phyloP scores from a whole-genome alignment of 2,888 invertebrate genomes.

The Gortyna flavago region DNA sequence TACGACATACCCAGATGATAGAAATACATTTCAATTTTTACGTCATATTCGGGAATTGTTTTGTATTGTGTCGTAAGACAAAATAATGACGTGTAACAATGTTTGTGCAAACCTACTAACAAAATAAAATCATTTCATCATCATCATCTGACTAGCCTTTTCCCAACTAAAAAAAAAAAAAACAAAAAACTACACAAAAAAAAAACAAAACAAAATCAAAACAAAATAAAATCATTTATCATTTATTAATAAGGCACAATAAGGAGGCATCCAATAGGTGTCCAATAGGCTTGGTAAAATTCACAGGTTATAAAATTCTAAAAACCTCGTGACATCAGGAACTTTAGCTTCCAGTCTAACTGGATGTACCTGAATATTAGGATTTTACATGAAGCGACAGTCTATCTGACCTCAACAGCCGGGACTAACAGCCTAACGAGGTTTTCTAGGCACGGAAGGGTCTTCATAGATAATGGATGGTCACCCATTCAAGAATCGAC shows the following conservation, averaged over 20 bases:
- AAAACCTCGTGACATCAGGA: not conserved
- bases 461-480: not conserved
- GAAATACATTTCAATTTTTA: not conserved
- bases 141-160: too few relatives aligned
- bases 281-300: not conserved
- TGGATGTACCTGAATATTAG: not conserved
- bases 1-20: constrained; percentile 1
- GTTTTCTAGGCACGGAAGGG: not conserved
- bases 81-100: too few relatives aligned
- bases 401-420: not conserved
- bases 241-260: too few relatives aligned
- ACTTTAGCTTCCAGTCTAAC: not conserved
- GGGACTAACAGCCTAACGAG: not conserved
- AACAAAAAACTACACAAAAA: too few relatives aligned
- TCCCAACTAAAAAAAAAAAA: too few relatives aligned
- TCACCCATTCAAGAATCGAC: not conserved
- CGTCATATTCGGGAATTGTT: constrained; percentile 2
- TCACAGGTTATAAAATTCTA: not conserved
- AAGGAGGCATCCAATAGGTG: not conserved
- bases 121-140: too few relatives aligned
- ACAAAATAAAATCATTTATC: too few relatives aligned
- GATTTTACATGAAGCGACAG: not conserved
- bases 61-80: not conserved
- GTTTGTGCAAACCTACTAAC: too few relatives aligned
- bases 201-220: too few relatives aligned